Evolutionary conservation across 2,888 invertebrate genomes (phyloP), one percentile per base, ranked within the genome.

Genomic region (Baccha elongata): DNA sequence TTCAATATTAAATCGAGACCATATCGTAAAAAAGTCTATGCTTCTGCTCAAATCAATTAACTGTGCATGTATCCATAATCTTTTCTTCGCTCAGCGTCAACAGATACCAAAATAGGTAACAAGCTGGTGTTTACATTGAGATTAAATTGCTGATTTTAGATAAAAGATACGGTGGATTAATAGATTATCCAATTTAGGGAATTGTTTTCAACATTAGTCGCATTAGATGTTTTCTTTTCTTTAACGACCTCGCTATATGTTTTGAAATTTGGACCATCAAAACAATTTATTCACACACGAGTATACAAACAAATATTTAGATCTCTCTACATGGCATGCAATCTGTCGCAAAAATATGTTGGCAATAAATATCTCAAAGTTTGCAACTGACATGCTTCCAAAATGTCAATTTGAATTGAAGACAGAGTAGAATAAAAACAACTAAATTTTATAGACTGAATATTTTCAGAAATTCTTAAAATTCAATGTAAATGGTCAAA

Each of bases 401-500:
- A 17, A 58, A 64, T 58, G 75, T 80, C 69, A 44, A 48, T 55
- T 42, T 65, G 67, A 60, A 76, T 81, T 65, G 40, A 21, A 74
- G 53, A 3, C 35, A 73, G 4, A 2, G 8, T 11, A 40, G 32
- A 19, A 48, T 7, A 48, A 0, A 29, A 42, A 60, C 42, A 44
- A 60, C 44, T 60, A 60, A 42, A 60, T 60, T 29, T 44, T 26
- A 6, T 8, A 60, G 29, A 8, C 26, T 44, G 10, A 60, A 37
- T 48, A 64, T 48, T 23, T 64, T 53, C 32, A 23, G 37, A 44
- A 46, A 53, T 67, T 65, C 42, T 78, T 52, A 26, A 21, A 17
- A 15, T 64, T 3, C 10, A 17, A 13, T 46, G 23, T 44, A 74
- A 35, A 69, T 69, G 76, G 76, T 42, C 23, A 46, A 29, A 74